A percentile compares a stretch with the other conserved stretches of the same genome.
phyloP scores from a whole-genome alignment of 2,888 invertebrate species.

The Scrobipalpa atriplicella region DNA sequence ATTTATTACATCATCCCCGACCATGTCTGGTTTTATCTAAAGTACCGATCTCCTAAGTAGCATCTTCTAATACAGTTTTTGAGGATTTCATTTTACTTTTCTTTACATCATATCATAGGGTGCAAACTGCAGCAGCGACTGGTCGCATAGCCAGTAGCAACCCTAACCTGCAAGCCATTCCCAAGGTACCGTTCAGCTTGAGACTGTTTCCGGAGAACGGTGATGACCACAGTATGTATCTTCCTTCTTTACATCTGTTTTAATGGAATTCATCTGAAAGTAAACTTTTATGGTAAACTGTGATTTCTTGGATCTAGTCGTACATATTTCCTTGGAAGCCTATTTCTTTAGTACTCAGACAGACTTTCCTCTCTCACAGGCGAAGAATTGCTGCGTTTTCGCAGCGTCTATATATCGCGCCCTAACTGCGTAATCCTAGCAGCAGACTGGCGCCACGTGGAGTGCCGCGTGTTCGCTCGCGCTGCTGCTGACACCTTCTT shows the following conservation, averaged over 20 bases:
- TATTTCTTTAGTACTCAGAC: too few species aligned
- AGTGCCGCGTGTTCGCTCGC: slow-evolving; percentile 77
- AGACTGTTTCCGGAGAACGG: slow-evolving; percentile 46
- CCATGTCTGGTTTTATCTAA: too few species aligned
- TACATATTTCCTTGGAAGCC: too few species aligned
- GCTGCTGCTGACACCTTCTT: slow-evolving; percentile 61
- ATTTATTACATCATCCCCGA: not conserved
- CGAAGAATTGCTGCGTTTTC: slow-evolving; percentile 50
- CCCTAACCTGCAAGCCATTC: slow-evolving; percentile 79
- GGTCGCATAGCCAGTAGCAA: slow-evolving; percentile 74
- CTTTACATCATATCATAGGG: slow-evolving; percentile 51
- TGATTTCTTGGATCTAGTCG: too few species aligned
- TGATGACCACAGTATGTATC: slow-evolving; percentile 26
- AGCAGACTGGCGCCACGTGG: slow-evolving; percentile 78
- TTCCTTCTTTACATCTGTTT: not conserved
- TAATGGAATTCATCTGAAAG: too few species aligned
- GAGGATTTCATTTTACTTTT: too few species aligned
- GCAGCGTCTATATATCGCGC: slow-evolving; percentile 63
- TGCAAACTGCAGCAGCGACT: slow-evolving; percentile 73
- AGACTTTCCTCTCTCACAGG: not conserved
- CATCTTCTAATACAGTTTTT: too few species aligned
- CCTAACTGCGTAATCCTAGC: slow-evolving; percentile 57
- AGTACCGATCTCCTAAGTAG: too few species aligned
- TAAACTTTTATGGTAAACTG: too few species aligned
- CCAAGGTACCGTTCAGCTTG: slow-evolving; percentile 65